A percentile compares a stretch with the other conserved stretches of the same genome.
These are phyloP conservation scores for Grapholita molesta DNA, from an alignment of 1,140 invertebrate genomes.

Conservation along the genomic window DNA sequence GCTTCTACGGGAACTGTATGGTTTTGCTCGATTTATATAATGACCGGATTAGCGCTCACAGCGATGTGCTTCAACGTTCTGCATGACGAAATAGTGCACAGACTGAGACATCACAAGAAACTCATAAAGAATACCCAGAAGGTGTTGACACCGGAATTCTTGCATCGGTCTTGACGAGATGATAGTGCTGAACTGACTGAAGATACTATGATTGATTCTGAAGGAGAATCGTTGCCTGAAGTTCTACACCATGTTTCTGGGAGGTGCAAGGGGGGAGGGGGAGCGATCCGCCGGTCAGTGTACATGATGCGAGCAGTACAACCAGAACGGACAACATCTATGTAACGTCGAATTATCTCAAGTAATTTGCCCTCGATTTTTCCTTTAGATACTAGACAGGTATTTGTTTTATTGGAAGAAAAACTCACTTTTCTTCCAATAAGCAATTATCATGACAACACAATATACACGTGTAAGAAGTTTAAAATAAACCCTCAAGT, in stretches of 20 bases:
- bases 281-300: slow-evolving; percentile 55
- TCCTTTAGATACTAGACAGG: not conserved
- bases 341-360: slow-evolving; percentile 33
- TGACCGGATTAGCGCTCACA: slow-evolving; percentile 96
- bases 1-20: slow-evolving; percentile 83
- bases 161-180: slow-evolving; percentile 70
- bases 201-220: slow-evolving; percentile 63
- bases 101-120: slow-evolving; percentile 82
- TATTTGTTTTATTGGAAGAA: not conserved
- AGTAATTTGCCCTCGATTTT: not conserved
- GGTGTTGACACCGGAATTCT: slow-evolving; percentile 62
- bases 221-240: slow-evolving; percentile 64
- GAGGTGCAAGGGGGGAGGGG: slow-evolving; percentile 51
- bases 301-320: slow-evolving; percentile 61
- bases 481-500: not conserved
- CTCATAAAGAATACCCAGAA: slow-evolving; percentile 64
- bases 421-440: not conserved
- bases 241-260: slow-evolving; percentile 61
- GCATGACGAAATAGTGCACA: slow-evolving; percentile 94
- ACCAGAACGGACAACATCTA: slow-evolving; percentile 52
- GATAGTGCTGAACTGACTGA: slow-evolving; percentile 68
- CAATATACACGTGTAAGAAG: not conserved
- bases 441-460: not conserved
- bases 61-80: slow-evolving; percentile 99
- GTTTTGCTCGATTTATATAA: slow-evolving; percentile 97